phyloP scores from a whole-genome alignment of 2,113 vertebrate genomes.

The Mesoclemmys tuberculata region DNA sequence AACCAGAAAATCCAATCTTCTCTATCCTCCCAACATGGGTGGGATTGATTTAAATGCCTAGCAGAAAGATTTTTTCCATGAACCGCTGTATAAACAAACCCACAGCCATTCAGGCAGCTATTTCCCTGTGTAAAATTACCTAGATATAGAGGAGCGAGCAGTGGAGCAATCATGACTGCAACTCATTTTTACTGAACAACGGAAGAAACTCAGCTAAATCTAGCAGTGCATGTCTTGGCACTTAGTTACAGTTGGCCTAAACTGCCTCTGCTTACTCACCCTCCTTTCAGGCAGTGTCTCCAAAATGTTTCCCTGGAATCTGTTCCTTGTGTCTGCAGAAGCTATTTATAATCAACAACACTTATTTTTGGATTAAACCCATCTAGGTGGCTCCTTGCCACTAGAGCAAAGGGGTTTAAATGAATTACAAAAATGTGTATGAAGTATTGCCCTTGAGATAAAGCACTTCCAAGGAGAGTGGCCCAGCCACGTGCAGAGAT shows the following conservation, averaged over 20 bases:
- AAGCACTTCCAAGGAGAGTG: neutral
- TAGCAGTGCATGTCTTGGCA: constrained; percentile 51
- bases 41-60: neutral
- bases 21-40: neutral
- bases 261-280: constrained; percentile 66
- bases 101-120: neutral
- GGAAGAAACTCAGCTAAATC: constrained; percentile 20
- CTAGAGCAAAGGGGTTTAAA: neutral
- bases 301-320: constrained; percentile 78
- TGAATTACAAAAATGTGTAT: constrained; percentile 18
- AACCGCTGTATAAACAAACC: neutral
- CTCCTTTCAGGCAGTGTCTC: constrained; percentile 45
- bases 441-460: constrained; percentile 45
- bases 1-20: fast-evolving
- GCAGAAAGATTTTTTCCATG: neutral
- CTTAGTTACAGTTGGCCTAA: constrained; percentile 51
- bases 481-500: neutral
- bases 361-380: constrained; percentile 58
- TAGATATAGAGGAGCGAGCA: neutral
- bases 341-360: constrained; percentile 73
- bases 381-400: constrained; percentile 59
- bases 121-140: neutral
- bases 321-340: neutral
- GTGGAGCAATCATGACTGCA: neutral
- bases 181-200: neutral